These are phyloP conservation scores for Drosophila hydei DNA, from an alignment of 1,140 invertebrate species.

Conservation along the genomic window DNA sequence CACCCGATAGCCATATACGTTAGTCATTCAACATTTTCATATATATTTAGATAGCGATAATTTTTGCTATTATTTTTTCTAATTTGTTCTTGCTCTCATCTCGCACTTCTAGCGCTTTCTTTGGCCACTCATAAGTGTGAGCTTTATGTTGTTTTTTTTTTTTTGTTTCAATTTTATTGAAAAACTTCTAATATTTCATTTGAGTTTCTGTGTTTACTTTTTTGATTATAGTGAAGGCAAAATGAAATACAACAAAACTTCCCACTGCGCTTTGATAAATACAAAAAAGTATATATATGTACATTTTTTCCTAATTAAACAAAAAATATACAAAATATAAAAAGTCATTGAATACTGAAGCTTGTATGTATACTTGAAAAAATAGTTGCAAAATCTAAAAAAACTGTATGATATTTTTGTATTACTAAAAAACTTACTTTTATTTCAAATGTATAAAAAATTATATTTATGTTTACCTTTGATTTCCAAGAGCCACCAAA, in stretches of 20 bases:
- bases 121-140: slow-evolving; percentile 36
- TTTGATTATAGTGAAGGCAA: slow-evolving; percentile 80
- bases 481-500: slow-evolving; percentile 13
- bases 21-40: slow-evolving; percentile 46
- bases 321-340: slow-evolving; percentile 51
- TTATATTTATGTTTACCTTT: slow-evolving; percentile 7
- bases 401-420: slow-evolving; percentile 16
- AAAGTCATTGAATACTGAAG: slow-evolving; percentile 66
- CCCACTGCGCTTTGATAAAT: slow-evolving; percentile 83
- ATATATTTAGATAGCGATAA: slow-evolving; percentile 17
- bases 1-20: slow-evolving; percentile 41
- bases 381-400: slow-evolving; percentile 55
- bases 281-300: slow-evolving; percentile 46
- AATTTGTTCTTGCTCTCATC: slow-evolving; percentile 4
- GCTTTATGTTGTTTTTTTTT: slow-evolving; percentile 31
- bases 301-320: slow-evolving; percentile 37
- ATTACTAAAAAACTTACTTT: slow-evolving; percentile 42
- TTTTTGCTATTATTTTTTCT: slow-evolving; percentile 19
- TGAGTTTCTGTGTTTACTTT: slow-evolving; percentile 62
- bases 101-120: slow-evolving; percentile 44
- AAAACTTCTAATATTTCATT: slow-evolving; percentile 53
- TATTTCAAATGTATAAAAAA: slow-evolving; percentile 8
- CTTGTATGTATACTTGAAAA: slow-evolving; percentile 78
- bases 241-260: slow-evolving; percentile 84
- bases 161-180: slow-evolving; percentile 40